Evolutionary conservation across 2,888 invertebrate genomes (phyloP).

Genomic region (Tineola bisselliella): DNA sequence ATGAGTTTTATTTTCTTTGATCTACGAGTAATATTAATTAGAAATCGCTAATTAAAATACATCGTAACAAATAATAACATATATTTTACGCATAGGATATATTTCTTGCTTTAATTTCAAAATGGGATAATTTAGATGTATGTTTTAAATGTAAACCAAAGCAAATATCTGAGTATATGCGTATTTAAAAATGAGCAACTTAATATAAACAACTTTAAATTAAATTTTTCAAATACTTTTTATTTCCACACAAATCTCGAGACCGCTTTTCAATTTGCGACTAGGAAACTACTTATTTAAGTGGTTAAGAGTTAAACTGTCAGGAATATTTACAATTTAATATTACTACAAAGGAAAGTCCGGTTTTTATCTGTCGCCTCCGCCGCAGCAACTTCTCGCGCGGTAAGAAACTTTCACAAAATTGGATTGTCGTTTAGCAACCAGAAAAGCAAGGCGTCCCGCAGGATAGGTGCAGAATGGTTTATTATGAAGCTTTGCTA

Average conservation of each 20-base stretch:
- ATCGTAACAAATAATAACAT: too few relatives aligned
- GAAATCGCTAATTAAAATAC: too few relatives aligned
- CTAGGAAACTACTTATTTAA: background rate
- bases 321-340: conserved; percentile 19
- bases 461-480: conserved; percentile 7
- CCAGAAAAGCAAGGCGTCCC: conserved; percentile 17
- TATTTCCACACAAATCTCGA: background rate
- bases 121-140: too few relatives aligned
- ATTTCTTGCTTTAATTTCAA: too few relatives aligned
- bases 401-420: conserved; percentile 22
- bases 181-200: background rate
- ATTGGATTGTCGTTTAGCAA: conserved; percentile 25
- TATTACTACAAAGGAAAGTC: conserved; percentile 14
- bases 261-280: background rate
- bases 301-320: conserved; percentile 14
- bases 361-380: conserved; percentile 17
- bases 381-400: conserved; percentile 12
- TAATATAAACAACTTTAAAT: background rate
- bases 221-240: background rate
- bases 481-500: background rate
- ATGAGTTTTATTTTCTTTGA: too few relatives aligned
- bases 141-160: too few relatives aligned
- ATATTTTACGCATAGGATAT: too few relatives aligned
- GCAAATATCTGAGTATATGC: too few relatives aligned
- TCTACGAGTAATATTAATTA: too few relatives aligned